These are phyloP conservation scores for Anniella stebbinsi DNA, from an alignment of 2,797 vertebrate species.

Conservation along the genomic window DNA sequence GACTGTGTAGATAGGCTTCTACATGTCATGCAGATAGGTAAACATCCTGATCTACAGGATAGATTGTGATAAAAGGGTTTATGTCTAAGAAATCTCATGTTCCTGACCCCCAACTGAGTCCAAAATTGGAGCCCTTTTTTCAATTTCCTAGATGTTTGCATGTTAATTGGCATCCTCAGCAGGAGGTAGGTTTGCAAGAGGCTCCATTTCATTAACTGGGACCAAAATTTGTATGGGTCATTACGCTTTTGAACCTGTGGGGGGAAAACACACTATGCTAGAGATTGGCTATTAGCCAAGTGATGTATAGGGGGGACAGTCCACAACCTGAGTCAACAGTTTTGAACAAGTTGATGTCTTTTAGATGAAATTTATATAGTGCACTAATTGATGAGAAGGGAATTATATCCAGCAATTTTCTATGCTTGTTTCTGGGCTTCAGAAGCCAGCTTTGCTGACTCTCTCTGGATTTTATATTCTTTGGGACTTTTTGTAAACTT, in stretches of 20 bases:
- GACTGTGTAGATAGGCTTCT: too few species aligned
- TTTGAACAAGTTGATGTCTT: not conserved
- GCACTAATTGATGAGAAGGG: not conserved
- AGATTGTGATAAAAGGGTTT: not conserved
- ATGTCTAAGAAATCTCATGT: not conserved
- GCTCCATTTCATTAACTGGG: conserved; percentile 14
- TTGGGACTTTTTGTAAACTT: not conserved
- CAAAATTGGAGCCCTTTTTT: conserved; percentile 16
- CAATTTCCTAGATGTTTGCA: conserved; percentile 28
- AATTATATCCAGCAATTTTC: not conserved
- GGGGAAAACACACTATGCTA: not conserved
- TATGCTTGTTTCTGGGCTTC: not conserved
- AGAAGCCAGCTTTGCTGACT: not conserved
- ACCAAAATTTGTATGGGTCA: conserved; percentile 6
- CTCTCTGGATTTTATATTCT: not conserved
- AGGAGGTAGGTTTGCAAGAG: conserved; percentile 19
- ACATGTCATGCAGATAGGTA: not conserved
- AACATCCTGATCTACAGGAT: not conserved
- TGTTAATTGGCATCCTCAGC: conserved; percentile 30
- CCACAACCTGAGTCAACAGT: not conserved
- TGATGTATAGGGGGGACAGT: not conserved
- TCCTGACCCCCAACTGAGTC: conserved; percentile 9
- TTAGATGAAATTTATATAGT: not conserved
- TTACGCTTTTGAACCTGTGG: conserved; percentile 18
- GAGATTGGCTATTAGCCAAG: not conserved